Base-by-base conservation (phyloP, 2,888 invertebrate species). In the Allophyes oxyacanthae region DNA sequence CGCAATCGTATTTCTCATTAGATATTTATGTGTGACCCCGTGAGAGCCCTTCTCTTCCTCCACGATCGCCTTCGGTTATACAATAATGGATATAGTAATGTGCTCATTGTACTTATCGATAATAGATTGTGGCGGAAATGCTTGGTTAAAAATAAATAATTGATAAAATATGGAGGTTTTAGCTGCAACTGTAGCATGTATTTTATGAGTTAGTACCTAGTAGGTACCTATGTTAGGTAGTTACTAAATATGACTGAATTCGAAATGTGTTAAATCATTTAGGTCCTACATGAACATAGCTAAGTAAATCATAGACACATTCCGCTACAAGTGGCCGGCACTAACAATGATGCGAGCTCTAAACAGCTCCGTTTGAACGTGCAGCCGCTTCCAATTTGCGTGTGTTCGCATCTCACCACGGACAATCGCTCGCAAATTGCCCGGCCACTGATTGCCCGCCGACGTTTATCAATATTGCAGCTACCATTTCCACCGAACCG, bases 401-500 rank as follows among this genome's bases (percentile, higher is more conserved):
- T 86, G 82, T 81, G 80, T 80, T 85, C 82, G 84, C 84, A 85
- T 87, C 89, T 88, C 87, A 83, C 86, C 88, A 89, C 90, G 91
- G 89, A 88, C 92, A 92, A 92, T 92, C 88, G 88, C 87, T 80
- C 83, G 87, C 89, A 92, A 92, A 92, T 92, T 92, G 92, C 83
- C 78, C 83, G 84, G 72, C 84, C 85, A 73, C 84, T 92, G 92
- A 92, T 91, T 92, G 91, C 88, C 74, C 84, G 82, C 83, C 81
- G 86, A 82, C 89, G 91, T 90, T 92, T 91, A 93, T 92, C 92
- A 92, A 92, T 92, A 91, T 92, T 90, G 87, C 79, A 84, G 81
- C 81, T 77, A 77, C 82, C 73, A 81, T 80, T 81, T 80, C 74
- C 77, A 71, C 41, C 58, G 48, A 43, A 59, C 69, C 68, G 71